phyloP scores from a whole-genome alignment of 2,113 vertebrate species.

The Helogale parvula region DNA sequence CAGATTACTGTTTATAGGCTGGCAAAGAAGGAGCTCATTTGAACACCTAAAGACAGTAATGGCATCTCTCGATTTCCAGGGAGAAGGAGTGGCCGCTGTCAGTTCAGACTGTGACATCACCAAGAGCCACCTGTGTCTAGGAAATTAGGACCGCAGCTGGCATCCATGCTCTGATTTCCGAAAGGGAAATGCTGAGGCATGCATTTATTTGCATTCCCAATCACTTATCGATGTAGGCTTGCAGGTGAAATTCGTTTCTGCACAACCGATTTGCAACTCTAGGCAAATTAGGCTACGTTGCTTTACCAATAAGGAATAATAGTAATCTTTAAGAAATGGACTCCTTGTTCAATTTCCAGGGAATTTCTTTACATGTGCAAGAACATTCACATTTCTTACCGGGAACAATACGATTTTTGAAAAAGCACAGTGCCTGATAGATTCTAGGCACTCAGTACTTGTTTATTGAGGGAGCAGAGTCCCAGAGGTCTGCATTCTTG shows the following conservation, averaged over 20 bases:
- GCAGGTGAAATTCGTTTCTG: neutral
- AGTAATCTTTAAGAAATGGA: neutral
- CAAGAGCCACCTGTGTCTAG: neutral
- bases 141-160: neutral
- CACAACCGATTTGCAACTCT: neutral
- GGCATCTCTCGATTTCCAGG: neutral
- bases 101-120: neutral
- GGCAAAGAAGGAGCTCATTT: slow-evolving; percentile 45
- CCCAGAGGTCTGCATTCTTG: neutral
- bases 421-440: neutral
- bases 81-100: neutral
- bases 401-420: neutral
- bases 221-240: neutral
- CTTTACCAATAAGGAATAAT: slow-evolving; percentile 11
- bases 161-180: neutral
- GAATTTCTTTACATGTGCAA: neutral
- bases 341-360: neutral
- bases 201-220: neutral
- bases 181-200: neutral
- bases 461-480: neutral
- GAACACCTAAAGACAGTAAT: neutral
- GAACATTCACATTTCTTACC: neutral
- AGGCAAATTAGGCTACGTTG: neutral
- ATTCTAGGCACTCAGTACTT: neutral
- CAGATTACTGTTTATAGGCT: slow-evolving; percentile 62